Conservation (phyloP, 2,797 vertebrate species). For the Danio kyathit region DNA sequence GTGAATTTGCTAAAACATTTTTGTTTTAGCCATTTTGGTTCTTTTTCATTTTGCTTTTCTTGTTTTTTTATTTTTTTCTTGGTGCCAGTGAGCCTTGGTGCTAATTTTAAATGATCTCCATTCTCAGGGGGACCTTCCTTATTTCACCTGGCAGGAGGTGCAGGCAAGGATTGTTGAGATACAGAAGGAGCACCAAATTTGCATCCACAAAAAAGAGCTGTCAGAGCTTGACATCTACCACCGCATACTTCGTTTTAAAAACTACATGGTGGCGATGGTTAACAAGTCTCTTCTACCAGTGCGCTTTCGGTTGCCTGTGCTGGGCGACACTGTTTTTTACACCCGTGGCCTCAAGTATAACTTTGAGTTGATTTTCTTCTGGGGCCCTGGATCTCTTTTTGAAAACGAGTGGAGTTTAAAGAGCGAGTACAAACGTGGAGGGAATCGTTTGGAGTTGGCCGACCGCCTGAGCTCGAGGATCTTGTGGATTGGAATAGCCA, state of each 20-base stretch:
- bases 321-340: conserved; percentile 91
- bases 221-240: conserved; percentile 96
- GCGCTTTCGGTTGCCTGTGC: conserved; percentile 86
- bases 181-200: conserved; percentile 99
- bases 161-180: conserved; percentile 97
- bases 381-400: conserved; percentile 98
- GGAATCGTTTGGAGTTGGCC: conserved; percentile 93
- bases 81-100: not conserved
- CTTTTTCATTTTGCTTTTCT: not conserved
- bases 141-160: conserved; percentile 98
- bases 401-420: conserved; percentile 98
- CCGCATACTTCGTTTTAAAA: conserved; percentile 97
- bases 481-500: conserved; percentile 96
- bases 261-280: conserved; percentile 99
- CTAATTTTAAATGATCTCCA: not conserved
- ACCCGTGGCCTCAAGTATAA: conserved; percentile 98
- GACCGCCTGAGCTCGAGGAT: conserved; percentile 93
- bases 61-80: not conserved
- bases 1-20: not conserved
- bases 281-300: conserved; percentile 97
- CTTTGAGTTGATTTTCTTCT: conserved; percentile 98
- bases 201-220: conserved; percentile 97
- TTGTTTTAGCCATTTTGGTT: not conserved
- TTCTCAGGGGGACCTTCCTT: conserved; percentile 87
- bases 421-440: conserved; percentile 92